Base-by-base conservation (phyloP, 2,113 vertebrate species). In the Cichladusa arquata region DNA sequence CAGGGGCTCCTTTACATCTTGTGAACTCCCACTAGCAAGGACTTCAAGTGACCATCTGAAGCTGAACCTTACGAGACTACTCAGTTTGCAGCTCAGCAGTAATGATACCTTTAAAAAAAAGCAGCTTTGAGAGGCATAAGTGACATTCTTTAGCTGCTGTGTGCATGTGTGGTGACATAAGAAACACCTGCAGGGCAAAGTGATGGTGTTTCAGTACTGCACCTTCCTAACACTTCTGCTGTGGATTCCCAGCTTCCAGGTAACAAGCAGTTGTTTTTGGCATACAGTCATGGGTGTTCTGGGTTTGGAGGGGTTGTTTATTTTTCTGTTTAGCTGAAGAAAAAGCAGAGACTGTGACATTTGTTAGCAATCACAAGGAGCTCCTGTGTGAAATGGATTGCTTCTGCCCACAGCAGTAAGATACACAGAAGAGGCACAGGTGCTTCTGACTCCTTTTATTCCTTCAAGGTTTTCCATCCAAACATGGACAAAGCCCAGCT, bases 181-280 rank as follows among this genome's bases (percentile, higher is more conserved):
- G 81, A 73, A 88, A 70, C 66, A 83, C 74, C 93, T 73, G 29
- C 62, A 44, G 90, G 94, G 90, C 85, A 81, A 80, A 95, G 65
- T 12, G 47, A 40, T 78, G 86, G 20, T 5, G 23, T 44, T 76
- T 57, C 56, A 40, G 58, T 40, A 11, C 79, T 82, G 58, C 14
- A 17, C 53, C 74, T 77, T 86, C 74, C 81, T 54, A 57, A 53
- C 71, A 8, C 50, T 66, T 73, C 82, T 81, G 45, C 25, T 9
- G 54, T 19, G 70, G 42, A 70, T 61, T 88, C 54, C 8, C 1
- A 56, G 14, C 51, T 62, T 53, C 38, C 85, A 82, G 34, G 40
- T 82, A 40, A 31, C 14, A 19, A 81, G 29, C n/a, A 80, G 45
- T 40, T 12, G 1, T 9, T 64, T 94, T 81, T 81, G 80, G 51